Evolutionary conservation across 2,113 vertebrate species (phyloP).

Genomic region (Melozone crissalis): DNA sequence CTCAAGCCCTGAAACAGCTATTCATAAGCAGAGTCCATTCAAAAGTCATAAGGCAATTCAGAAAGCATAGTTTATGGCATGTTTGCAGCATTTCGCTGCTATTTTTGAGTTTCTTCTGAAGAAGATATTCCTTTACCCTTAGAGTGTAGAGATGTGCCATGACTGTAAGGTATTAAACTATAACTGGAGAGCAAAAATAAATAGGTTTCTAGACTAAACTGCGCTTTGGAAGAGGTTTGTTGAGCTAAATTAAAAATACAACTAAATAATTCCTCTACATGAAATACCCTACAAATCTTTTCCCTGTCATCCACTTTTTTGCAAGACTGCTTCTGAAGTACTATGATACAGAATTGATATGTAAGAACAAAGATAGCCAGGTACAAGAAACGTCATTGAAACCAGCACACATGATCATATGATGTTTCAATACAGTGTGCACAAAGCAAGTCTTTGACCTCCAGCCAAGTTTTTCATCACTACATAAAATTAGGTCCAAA

Average conservation of each 20-base stretch:
- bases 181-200: background rate
- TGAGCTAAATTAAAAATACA: background rate
- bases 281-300: conserved; percentile 73
- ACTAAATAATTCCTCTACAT: background rate
- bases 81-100: background rate
- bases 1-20: background rate
- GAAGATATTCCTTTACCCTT: background rate
- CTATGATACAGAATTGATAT: conserved; percentile 51
- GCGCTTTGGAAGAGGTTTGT: background rate
- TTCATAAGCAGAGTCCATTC: background rate
- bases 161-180: background rate
- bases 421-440: background rate
- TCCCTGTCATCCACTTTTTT: conserved; percentile 90
- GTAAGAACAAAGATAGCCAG: background rate
- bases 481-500: background rate
- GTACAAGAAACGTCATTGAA: background rate
- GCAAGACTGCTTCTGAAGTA: conserved; percentile 88
- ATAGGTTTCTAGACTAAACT: background rate
- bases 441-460: background rate
- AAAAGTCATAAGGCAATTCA: background rate
- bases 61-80: background rate
- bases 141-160: background rate
- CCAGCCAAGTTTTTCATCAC: background rate
- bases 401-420: background rate
- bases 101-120: background rate